Evolutionary conservation across 2,113 vertebrate species (phyloP).

Genomic region (Equus quagga): DNA sequence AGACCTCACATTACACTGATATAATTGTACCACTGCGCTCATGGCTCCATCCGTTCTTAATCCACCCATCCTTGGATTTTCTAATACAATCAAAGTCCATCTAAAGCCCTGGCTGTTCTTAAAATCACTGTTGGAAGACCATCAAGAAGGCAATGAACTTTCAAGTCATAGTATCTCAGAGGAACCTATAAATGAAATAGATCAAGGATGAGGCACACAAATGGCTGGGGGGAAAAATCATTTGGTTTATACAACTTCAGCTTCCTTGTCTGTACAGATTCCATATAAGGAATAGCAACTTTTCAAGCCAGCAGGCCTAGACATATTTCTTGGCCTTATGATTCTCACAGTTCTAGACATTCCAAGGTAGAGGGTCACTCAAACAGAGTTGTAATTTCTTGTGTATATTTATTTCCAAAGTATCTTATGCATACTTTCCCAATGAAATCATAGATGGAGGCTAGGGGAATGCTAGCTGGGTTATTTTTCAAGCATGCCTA

Average conservation of each 20-base stretch:
- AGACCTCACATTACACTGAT: slow-evolving; percentile 70
- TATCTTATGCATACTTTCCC: slow-evolving; percentile 96
- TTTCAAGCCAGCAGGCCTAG: slow-evolving; percentile 86
- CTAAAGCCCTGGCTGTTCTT: slow-evolving; percentile 76
- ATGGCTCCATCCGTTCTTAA: slow-evolving; percentile 74
- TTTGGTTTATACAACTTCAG: slow-evolving; percentile 88
- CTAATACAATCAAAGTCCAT: slow-evolving; percentile 73
- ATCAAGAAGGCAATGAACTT: slow-evolving; percentile 88
- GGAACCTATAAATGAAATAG: slow-evolving; percentile 91
- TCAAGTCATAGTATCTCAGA: slow-evolving; percentile 87
- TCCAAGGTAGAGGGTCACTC: slow-evolving; percentile 91
- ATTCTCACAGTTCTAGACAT: slow-evolving; percentile 93
- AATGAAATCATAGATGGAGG: slow-evolving; percentile 90
- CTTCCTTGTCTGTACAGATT: slow-evolving; percentile 88
- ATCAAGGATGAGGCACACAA: slow-evolving; percentile 89
- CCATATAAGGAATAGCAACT: slow-evolving; percentile 91
- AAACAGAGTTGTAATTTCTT: slow-evolving; percentile 90
- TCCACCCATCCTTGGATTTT: slow-evolving; percentile 77
- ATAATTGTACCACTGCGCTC: slow-evolving; percentile 13
- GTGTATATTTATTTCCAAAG: slow-evolving; percentile 95
- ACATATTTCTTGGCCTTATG: slow-evolving; percentile 89
- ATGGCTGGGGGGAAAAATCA: slow-evolving; percentile 80
- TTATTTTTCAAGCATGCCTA: slow-evolving; percentile 90
- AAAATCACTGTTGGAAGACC: slow-evolving; percentile 84
- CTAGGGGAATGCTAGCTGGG: slow-evolving; percentile 89